phyloP scores from a whole-genome alignment of 2,113 vertebrate genomes.

The Orientallactaga bullata region DNA sequence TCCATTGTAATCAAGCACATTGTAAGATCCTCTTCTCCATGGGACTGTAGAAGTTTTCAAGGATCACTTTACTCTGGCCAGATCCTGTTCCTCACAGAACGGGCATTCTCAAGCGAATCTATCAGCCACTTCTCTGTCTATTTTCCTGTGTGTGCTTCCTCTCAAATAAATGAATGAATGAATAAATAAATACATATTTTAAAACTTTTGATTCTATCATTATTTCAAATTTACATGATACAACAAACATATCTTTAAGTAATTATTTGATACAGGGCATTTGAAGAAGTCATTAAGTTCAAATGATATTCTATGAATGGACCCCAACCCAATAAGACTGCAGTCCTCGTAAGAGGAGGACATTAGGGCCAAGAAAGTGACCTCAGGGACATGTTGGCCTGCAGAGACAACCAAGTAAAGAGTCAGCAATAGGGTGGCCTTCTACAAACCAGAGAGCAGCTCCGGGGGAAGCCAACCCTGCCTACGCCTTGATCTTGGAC shows the following conservation, averaged over 20 bases:
- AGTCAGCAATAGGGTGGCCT: accelerated
- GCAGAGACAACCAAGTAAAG: no score
- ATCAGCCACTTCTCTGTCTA: neutral
- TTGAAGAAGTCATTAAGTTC: neutral
- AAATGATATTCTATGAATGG: neutral
- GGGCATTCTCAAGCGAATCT: neutral
- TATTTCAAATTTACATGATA: neutral
- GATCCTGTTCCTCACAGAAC: neutral
- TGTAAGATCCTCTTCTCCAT: neutral
- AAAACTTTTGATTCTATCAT: neutral
- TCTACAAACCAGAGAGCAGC: neutral
- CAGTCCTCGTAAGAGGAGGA: neutral
- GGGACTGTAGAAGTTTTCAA: neutral
- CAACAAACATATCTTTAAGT: neutral
- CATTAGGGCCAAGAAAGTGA: neutral
- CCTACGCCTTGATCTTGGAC: neutral
- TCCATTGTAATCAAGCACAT: neutral
- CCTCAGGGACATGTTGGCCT: accelerated
- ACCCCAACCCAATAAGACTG: neutral
- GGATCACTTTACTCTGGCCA: neutral
- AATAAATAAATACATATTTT: no score
- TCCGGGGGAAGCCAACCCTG: neutral
- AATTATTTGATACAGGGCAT: neutral
- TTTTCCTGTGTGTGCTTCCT: neutral
- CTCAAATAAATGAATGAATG: no score